A percentile compares a stretch with the other conserved stretches of the same genome.
phyloP scores from a whole-genome alignment of 2,888 invertebrate genomes.

The Calameuta idolon region DNA sequence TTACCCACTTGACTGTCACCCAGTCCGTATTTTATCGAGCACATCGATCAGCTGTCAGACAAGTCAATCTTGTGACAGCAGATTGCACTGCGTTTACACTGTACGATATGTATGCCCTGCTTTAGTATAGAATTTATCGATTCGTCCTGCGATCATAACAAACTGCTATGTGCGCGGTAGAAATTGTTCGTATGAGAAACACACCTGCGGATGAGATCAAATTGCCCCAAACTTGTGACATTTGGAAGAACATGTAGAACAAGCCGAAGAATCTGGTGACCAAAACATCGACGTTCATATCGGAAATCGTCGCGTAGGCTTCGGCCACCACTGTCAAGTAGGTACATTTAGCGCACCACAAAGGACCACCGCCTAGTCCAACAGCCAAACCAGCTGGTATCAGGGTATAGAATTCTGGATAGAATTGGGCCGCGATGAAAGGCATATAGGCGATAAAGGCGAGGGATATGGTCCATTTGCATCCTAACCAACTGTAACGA shows the following conservation, averaged over 20 bases:
- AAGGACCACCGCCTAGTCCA: slow-evolving; percentile 90
- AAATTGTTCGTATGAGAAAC: slow-evolving; percentile 34
- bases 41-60: too few species aligned
- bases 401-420: slow-evolving; percentile 86
- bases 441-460: slow-evolving; percentile 92
- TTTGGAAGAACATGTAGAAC: slow-evolving; percentile 96
- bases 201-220: slow-evolving; percentile 87
- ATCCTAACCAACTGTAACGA: slow-evolving; percentile 82
- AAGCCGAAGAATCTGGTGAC: slow-evolving; percentile 94
- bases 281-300: slow-evolving; percentile 78
- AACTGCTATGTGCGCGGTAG: too few species aligned
- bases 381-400: slow-evolving; percentile 86
- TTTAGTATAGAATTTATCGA: too few species aligned
- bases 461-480: slow-evolving; percentile 89
- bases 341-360: slow-evolving; percentile 97
- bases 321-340: slow-evolving; percentile 88
- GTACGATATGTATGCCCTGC: too few species aligned
- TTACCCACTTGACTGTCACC: too few species aligned
- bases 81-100: too few species aligned
- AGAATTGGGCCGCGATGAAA: slow-evolving; percentile 91
- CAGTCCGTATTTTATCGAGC: too few species aligned
- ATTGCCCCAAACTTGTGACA: slow-evolving; percentile 96
- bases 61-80: too few species aligned
- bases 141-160: too few species aligned
- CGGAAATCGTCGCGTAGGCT: slow-evolving; percentile 81